Evolutionary conservation across 2,797 vertebrate species (phyloP).

Genomic region (Anabacerthia variegaticeps): DNA sequence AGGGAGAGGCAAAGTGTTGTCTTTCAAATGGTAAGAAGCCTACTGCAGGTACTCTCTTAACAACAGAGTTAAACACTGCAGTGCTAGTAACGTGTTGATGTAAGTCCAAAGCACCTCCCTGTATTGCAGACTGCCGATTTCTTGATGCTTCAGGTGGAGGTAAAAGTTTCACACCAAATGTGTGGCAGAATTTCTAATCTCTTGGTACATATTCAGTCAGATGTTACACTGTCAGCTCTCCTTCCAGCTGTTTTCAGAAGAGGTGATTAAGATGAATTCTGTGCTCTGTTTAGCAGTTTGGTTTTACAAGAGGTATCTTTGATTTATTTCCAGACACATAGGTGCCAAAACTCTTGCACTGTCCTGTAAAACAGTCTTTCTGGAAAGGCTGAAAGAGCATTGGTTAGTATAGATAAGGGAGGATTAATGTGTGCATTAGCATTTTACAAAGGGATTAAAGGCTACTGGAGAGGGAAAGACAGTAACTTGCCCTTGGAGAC

Average conservation of each 20-base stretch:
- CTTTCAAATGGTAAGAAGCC: slow-evolving; percentile 91
- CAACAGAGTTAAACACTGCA: not conserved
- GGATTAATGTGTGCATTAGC: not conserved
- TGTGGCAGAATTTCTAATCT: not conserved
- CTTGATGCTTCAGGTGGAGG: not conserved
- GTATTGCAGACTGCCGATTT: not conserved
- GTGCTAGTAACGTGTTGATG: not conserved
- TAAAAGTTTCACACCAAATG: not conserved
- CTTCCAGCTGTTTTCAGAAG: not conserved
- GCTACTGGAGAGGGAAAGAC: not conserved
- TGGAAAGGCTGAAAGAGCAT: not conserved
- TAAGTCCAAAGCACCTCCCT: not conserved
- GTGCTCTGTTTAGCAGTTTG: not conserved
- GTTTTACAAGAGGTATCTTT: not conserved
- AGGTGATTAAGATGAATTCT: not conserved
- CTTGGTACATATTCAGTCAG: not conserved
- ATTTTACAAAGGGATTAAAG: not conserved
- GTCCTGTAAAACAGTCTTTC: not conserved
- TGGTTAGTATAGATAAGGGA: not conserved
- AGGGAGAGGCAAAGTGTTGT: slow-evolving; percentile 85
- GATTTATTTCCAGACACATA: not conserved
- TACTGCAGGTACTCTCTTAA: not conserved
- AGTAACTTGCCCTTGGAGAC: not conserved
- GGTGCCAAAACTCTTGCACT: not conserved
- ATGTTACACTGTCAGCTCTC: not conserved